These are phyloP conservation scores for Lycodopsis pacificus DNA, from an alignment of 2,797 vertebrate genomes.

Conservation along the genomic window DNA sequence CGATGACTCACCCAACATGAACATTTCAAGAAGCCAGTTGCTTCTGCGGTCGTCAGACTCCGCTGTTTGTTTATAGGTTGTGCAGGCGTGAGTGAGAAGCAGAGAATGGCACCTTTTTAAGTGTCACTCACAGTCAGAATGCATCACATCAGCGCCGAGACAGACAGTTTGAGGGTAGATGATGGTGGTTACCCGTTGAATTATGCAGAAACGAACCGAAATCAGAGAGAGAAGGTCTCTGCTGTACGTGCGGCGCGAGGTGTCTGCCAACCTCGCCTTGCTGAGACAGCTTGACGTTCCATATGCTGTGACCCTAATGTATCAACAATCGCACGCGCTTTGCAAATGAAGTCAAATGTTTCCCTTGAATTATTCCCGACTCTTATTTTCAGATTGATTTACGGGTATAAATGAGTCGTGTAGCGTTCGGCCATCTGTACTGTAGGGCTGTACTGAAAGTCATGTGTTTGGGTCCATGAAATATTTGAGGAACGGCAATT, in stretches of 20 bases:
- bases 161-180: conserved; percentile 66
- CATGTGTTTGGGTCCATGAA: background rate
- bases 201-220: conserved; percentile 51
- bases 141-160: conserved; percentile 42
- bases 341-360: conserved; percentile 38
- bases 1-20: background rate
- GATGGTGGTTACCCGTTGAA: conserved; percentile 60
- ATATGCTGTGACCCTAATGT: conserved; percentile 14
- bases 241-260: conserved; percentile 19
- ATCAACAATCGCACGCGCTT: background rate
- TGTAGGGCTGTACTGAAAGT: background rate
- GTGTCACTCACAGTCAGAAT: conserved; percentile 61
- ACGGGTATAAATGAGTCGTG: background rate
- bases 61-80: conserved; percentile 28
- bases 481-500: background rate
- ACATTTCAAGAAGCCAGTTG: background rate
- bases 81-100: conserved; percentile 36
- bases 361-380: conserved; percentile 28
- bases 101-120: conserved; percentile 48
- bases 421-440: background rate
- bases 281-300: conserved; percentile 29
- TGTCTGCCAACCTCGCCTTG: conserved; percentile 24
- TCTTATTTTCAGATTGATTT: conserved; percentile 18
- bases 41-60: background rate
- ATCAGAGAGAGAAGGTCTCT: conserved; percentile 49